Conservation (phyloP, 2,797 vertebrate genomes). For the Naso thynnoides region DNA sequence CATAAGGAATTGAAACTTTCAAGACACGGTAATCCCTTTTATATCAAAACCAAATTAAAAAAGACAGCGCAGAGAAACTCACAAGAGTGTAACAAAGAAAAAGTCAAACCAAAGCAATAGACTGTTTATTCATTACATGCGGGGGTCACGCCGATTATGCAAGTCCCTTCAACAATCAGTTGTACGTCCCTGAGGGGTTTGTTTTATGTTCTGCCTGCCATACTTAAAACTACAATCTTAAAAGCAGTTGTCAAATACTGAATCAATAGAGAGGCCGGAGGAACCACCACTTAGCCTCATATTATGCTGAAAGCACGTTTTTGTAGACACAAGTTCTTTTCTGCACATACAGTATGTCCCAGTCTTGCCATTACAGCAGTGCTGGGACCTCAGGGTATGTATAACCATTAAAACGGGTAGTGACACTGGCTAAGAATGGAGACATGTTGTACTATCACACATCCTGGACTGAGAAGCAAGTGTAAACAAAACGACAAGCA, state of each 20-base stretch:
- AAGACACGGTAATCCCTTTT: constrained; percentile 4
- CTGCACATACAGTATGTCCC: constrained; percentile 17
- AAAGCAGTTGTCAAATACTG: constrained; percentile 59
- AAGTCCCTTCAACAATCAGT: constrained; percentile 46
- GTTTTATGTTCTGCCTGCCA: constrained; percentile 54
- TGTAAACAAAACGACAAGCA: constrained; percentile 33
- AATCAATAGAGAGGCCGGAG: constrained; percentile 57
- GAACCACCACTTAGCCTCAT: constrained; percentile 56
- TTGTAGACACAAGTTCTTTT: constrained; percentile 52
- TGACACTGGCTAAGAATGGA: constrained; percentile 24
- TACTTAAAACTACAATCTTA: constrained; percentile 53
- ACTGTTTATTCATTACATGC: constrained; percentile 42
- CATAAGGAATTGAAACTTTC: constrained; percentile 17
- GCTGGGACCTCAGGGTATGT: constrained; percentile 27
- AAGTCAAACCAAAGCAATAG: constrained; percentile 21
- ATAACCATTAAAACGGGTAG: constrained; percentile 27
- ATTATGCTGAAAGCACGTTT: constrained; percentile 33
- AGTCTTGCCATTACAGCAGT: constrained; percentile 39
- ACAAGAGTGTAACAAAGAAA: constrained; percentile 38
- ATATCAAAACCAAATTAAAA: constrained; percentile 30
- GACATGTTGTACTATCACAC: constrained; percentile 27
- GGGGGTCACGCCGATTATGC: constrained; percentile 50
- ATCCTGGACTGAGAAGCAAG: constrained; percentile 34
- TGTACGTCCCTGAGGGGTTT: constrained; percentile 46
- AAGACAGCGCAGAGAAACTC: constrained; percentile 37